These are phyloP conservation scores for Caenorhabditis macrosperma DNA, from an alignment of 2,888 invertebrate genomes.

Conservation along the genomic window DNA sequence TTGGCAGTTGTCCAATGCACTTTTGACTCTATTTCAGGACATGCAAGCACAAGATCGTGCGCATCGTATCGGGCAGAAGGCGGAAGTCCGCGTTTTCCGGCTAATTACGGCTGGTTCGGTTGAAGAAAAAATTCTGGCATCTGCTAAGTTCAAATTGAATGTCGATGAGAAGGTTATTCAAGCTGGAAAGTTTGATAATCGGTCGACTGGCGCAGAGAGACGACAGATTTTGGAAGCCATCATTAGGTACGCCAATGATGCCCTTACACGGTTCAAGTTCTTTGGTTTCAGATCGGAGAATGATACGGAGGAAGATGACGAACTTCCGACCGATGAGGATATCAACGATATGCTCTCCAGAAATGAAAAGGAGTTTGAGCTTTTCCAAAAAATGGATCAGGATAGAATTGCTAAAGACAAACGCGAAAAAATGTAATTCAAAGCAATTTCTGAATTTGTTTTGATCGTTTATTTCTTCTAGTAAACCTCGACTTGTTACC, in stretches of 20 bases:
- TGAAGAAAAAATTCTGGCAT: slow-evolving; percentile 97
- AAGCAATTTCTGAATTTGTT: not conserved
- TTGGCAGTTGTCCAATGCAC: slow-evolving; percentile 67
- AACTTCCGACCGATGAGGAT: slow-evolving; percentile 97
- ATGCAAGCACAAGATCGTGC: slow-evolving; percentile 99
- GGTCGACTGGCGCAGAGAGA: slow-evolving; percentile 95
- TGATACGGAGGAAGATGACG: slow-evolving; percentile 86
- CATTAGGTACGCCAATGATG: slow-evolving; percentile 81
- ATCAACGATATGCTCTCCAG: slow-evolving; percentile 99
- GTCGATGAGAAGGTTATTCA: slow-evolving; percentile 99
- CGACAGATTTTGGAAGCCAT: slow-evolving; percentile 96
- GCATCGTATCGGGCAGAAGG: slow-evolving; percentile 98
- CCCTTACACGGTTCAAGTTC: not conserved
- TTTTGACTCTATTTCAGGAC: slow-evolving; percentile 84
- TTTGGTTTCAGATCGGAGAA: slow-evolving; percentile 49
- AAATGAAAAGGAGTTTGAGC: slow-evolving; percentile 49
- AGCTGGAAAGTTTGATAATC: slow-evolving; percentile 99
- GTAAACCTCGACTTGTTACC: slow-evolving; percentile 91
- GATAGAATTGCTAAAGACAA: slow-evolving; percentile 88
- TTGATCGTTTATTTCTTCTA: slow-evolving; percentile 23
- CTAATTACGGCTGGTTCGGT: slow-evolving; percentile 99
- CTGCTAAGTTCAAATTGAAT: slow-evolving; percentile 96
- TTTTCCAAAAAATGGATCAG: slow-evolving; percentile 86
- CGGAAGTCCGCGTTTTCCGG: slow-evolving; percentile 94
- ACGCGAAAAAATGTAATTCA: slow-evolving; percentile 59